Percentiles rank a stretch among this genome's conserved stretches.
Evolutionary conservation across 1,140 invertebrate genomes (phyloP).

Genomic region (Diorhabda elongata): DNA sequence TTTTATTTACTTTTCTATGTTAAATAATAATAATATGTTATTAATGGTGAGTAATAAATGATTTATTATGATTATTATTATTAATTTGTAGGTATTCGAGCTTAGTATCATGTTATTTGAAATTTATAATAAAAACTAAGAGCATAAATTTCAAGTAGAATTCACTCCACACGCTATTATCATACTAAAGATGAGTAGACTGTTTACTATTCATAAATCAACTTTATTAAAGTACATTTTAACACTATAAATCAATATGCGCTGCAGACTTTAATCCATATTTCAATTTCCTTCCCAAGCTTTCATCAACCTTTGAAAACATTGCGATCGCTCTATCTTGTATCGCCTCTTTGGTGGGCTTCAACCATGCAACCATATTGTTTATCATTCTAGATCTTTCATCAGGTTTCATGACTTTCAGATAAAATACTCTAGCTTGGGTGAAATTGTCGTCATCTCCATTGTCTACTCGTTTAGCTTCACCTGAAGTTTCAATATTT

Average conservation of each 20-base stretch:
- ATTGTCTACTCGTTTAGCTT: constrained; percentile 69
- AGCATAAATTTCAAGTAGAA: too few species aligned
- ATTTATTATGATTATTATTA: too few species aligned
- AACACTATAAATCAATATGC: not conserved
- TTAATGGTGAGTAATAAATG: too few species aligned
- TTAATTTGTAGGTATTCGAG: too few species aligned
- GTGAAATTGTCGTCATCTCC: constrained; percentile 86
- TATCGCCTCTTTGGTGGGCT: constrained; percentile 76
- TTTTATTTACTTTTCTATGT: too few species aligned
- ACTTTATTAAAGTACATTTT: not conserved
- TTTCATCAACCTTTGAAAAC: constrained; percentile 62
- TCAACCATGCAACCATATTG: constrained; percentile 76
- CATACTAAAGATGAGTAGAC: too few species aligned
- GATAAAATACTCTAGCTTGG: constrained; percentile 57
- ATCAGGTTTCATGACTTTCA: constrained; percentile 61
- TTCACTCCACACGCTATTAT: too few species aligned
- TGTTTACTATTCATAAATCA: not conserved
- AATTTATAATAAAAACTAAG: too few species aligned
- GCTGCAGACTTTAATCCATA: constrained; percentile 20
- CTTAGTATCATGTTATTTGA: too few species aligned
- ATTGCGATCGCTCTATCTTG: constrained; percentile 71
- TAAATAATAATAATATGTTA: too few species aligned
- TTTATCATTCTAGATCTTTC: constrained; percentile 68
- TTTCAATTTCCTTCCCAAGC: constrained; percentile 56
- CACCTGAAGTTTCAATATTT: constrained; percentile 45